Conservation (phyloP, 2,797 vertebrate species). For the Cirrhinus molitorella region DNA sequence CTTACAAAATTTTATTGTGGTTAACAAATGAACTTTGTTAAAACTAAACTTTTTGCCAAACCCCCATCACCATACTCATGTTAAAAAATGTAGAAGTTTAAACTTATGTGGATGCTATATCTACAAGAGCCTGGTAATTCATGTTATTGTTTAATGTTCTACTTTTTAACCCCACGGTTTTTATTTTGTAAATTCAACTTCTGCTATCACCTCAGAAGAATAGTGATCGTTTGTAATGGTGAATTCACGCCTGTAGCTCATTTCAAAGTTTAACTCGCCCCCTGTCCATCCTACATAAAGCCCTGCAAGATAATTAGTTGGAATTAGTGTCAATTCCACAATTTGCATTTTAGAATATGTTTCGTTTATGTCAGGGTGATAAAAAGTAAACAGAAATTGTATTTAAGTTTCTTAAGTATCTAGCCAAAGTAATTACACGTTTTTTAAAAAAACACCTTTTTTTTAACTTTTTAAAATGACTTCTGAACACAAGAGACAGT, state of each 20-base stretch:
- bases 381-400: background rate
- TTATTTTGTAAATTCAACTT: background rate
- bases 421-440: background rate
- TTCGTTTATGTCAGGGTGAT: too few relatives aligned
- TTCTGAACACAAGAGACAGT: too few relatives aligned
- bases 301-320: too few relatives aligned
- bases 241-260: background rate
- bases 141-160: background rate
- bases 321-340: too few relatives aligned
- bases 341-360: too few relatives aligned
- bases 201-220: background rate
- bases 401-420: background rate
- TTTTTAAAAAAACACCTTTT: too few relatives aligned
- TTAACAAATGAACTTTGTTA: background rate
- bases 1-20: background rate
- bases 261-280: background rate
- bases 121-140: background rate
- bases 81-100: background rate
- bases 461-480: background rate
- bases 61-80: too few relatives aligned
- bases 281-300: too few relatives aligned
- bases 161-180: too few relatives aligned
- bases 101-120: too few relatives aligned
- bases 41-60: too few relatives aligned
- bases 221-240: too few relatives aligned